Percentiles rank a stretch among this genome's conserved stretches.
phyloP scores from a whole-genome alignment of 2,797 vertebrate species.

The Urocyon cinereoargenteus region DNA sequence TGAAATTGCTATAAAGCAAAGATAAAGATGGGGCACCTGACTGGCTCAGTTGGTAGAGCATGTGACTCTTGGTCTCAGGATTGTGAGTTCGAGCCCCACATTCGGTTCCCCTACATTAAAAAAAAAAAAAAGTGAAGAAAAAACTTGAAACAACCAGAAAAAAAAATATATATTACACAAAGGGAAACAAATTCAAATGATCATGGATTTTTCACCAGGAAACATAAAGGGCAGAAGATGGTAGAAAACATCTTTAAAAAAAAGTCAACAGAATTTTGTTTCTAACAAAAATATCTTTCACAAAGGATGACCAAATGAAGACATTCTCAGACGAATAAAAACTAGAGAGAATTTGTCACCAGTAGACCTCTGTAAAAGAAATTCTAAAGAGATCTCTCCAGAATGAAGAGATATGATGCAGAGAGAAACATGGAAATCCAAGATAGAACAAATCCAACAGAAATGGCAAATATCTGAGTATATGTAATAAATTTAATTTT shows the following conservation, averaged over 20 bases:
- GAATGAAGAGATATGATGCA: background rate
- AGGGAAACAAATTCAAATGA: too few relatives aligned
- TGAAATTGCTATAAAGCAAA: too few relatives aligned
- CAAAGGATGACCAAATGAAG: background rate
- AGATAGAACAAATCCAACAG: background rate
- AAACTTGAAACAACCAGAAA: too few relatives aligned
- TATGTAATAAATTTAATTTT: background rate
- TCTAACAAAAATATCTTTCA: background rate
- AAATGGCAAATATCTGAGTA: background rate
- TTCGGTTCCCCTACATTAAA: too few relatives aligned
- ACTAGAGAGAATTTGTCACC: background rate
- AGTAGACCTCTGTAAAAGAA: background rate
- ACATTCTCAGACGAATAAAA: background rate
- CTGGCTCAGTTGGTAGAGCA: too few relatives aligned
- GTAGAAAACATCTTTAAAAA: background rate
- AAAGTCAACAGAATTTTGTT: background rate
- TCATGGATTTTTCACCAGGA: too few relatives aligned
- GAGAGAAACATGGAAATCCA: background rate
- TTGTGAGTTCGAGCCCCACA: too few relatives aligned
- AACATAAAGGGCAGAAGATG: too few relatives aligned
- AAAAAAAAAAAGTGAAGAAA: too few relatives aligned
- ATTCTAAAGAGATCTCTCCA: background rate
- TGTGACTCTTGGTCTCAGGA: too few relatives aligned
- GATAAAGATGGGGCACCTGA: too few relatives aligned
- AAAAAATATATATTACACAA: too few relatives aligned